Base-by-base conservation (phyloP, 2,797 vertebrate genomes). In the Eospalax fontanierii region DNA sequence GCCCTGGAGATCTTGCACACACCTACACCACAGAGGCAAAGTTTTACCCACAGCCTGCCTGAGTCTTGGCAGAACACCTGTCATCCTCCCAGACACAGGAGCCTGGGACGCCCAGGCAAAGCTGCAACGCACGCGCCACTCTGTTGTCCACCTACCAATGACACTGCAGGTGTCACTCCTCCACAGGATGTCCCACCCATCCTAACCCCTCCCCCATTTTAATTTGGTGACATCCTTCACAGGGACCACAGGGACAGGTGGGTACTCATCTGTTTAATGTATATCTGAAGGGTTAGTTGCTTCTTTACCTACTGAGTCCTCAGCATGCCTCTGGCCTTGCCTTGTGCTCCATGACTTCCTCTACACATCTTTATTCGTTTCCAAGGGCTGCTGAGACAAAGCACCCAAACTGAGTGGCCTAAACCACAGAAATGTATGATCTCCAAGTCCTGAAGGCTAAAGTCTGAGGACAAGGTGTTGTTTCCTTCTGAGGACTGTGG, bases 1-100 rank as follows among this genome's bases (percentile, higher is more conserved):
- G 0, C 59, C n/a, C 40, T 68, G 65, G 80, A 74, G 50, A 75
- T 46, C 2, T 11, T 80, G 46, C n/a, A 6, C 1, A 5, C 8
- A 30, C 2, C 40, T 33, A 21, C 19, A 35, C 1, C 8, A 12
- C 0, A 0, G 19, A 84, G 15, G 24, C 10, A 2, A 88, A 30
- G 63, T 46, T 81, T 63, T 16, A 65, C 26, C 28, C 8, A 10
- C 24, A 19, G 63, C 4, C 12, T 15, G 26, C 18, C 61, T 57
- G 81, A 40, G 10, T 35, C 65, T 46, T 33, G 28, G 30, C 15
- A 68, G 65, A 84, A 38, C 46, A 43, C 15, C 33, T 35, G 35
- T 8, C 7, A 28, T 14, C 83, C 43, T 35, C 5, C 15, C n/a
- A 40, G 92, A 66, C 10, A 1, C 1, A 35, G 22, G 40, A 86